phyloP scores from a whole-genome alignment of 1,140 invertebrate species.

The Brachionus asplanchnoidis region DNA sequence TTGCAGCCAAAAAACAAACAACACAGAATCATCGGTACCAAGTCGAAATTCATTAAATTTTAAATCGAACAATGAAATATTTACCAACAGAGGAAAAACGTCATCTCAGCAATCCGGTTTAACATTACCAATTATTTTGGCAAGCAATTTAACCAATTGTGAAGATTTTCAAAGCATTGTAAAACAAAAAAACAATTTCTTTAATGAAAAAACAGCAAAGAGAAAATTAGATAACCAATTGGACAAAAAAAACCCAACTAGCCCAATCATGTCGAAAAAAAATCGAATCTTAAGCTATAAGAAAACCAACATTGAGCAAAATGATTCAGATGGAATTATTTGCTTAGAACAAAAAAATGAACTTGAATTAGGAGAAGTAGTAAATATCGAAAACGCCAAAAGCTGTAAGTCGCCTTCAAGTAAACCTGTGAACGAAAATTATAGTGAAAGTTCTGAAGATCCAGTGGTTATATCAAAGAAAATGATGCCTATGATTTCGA shows the following conservation, averaged over 20 bases:
- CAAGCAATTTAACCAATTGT: neutral
- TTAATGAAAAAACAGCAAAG: neutral
- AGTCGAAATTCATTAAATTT: too few relatives aligned
- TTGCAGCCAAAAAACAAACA: neutral
- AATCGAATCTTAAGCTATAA: neutral
- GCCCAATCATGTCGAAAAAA: neutral
- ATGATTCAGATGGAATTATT: neutral
- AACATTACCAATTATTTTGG: neutral
- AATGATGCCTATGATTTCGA: conserved; percentile 13
- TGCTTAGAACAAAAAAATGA: neutral
- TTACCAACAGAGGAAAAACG: neutral
- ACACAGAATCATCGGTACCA: neutral
- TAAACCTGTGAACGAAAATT: neutral
- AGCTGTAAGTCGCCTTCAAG: neutral
- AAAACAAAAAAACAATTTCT: neutral
- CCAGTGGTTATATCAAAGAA: conserved; percentile 24
- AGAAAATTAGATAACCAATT: neutral
- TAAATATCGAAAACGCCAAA: neutral
- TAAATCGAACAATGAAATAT: neutral
- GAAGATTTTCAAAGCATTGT: neutral
- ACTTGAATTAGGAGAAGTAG: conserved; percentile 11
- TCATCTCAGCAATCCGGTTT: neutral
- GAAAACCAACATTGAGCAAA: neutral
- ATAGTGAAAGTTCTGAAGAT: neutral
- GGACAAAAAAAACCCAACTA: neutral